Evolutionary conservation across 1,140 invertebrate genomes (phyloP).

Genomic region (Drosophila kikkawai): DNA sequence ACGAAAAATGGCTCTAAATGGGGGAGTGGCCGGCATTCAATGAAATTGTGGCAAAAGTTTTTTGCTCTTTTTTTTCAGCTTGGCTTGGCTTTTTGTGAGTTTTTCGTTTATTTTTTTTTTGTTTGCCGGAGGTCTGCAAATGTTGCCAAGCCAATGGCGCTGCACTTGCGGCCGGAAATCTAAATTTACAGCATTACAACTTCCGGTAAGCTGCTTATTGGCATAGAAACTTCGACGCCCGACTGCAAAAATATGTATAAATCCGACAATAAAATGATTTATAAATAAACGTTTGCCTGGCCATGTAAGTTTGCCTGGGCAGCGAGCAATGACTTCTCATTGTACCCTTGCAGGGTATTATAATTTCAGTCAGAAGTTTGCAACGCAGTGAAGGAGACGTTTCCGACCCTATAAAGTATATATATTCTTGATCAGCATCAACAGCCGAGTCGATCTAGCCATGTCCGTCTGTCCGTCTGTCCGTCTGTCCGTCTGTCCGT

Average conservation of each 20-base stretch:
- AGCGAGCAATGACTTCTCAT: conserved; percentile 50
- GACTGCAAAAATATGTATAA: conserved; percentile 58
- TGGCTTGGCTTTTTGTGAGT: conserved; percentile 9
- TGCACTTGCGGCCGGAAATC: conserved; percentile 81
- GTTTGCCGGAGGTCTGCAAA: conserved; percentile 43
- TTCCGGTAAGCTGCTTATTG: conserved; percentile 83
- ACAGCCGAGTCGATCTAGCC: too few species aligned
- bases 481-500: too few species aligned
- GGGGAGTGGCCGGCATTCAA: conserved; percentile 52
- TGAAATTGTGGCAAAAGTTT: conserved; percentile 76
- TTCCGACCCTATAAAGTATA: too few species aligned
- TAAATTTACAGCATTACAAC: conserved; percentile 84
- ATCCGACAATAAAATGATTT: conserved; percentile 83
- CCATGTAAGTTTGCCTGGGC: conserved; percentile 36
- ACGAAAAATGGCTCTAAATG: conserved; percentile 53
- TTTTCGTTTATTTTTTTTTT: conserved; percentile 5
- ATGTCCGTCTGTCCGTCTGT: too few species aligned
- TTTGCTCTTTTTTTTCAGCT: conserved; percentile 22
- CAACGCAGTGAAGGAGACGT: too few species aligned
- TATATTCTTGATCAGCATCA: too few species aligned
- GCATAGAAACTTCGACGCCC: conserved; percentile 72
- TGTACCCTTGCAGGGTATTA: too few species aligned
- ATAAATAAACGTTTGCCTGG: conserved; percentile 72
- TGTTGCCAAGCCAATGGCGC: conserved; percentile 58
- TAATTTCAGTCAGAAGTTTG: too few species aligned